Conservation (phyloP, 2,797 vertebrate species). For the Coreius guichenoti region DNA sequence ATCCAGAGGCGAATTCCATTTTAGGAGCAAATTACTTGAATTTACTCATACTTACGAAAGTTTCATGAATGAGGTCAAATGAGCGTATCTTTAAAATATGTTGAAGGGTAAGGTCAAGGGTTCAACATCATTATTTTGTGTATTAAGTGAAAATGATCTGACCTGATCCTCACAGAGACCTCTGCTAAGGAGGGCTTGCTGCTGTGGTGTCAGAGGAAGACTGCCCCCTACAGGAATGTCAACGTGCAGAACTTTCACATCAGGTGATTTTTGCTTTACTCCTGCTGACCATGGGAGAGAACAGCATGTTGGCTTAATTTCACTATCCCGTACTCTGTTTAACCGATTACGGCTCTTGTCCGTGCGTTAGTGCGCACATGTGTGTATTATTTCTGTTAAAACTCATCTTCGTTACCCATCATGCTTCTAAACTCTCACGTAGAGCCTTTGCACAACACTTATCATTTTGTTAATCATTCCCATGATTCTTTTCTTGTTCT, state of each 20-base stretch:
- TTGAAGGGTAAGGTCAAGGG: neutral
- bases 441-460: neutral
- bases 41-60: neutral
- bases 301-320: neutral
- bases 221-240: conserved; percentile 90
- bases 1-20: neutral
- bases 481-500: neutral
- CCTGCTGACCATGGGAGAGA: neutral
- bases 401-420: conserved; percentile 14
- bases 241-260: conserved; percentile 94
- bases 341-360: neutral
- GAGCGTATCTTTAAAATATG: neutral
- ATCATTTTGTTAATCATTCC: conserved; percentile 1
- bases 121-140: conserved; percentile 15
- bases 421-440: conserved; percentile 14
- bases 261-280: conserved; percentile 74
- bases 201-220: conserved; percentile 91
- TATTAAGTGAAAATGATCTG: neutral
- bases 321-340: neutral
- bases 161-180: conserved; percentile 76
- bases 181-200: conserved; percentile 89
- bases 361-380: neutral
- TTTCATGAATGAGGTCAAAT: neutral
- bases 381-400: conserved; percentile 11
- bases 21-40: neutral